These are phyloP conservation scores for Theretra japonica DNA, from an alignment of 2,888 invertebrate genomes.

Conservation along the genomic window DNA sequence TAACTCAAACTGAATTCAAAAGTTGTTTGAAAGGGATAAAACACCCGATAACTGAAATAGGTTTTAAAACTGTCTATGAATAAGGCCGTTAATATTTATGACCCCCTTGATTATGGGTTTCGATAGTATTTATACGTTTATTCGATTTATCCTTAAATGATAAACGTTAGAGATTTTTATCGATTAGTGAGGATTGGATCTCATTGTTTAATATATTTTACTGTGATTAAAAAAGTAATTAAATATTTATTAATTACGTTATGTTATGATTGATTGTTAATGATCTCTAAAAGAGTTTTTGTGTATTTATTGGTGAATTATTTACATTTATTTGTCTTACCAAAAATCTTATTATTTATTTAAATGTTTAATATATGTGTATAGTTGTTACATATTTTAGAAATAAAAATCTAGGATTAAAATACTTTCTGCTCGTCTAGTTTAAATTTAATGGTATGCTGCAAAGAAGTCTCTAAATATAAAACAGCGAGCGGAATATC, in stretches of 20 bases:
- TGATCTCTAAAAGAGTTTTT: constrained; percentile 49
- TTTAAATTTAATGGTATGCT: neutral
- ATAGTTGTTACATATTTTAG: constrained; percentile 16
- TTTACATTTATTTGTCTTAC: constrained; percentile 30
- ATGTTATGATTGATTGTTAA: constrained; percentile 50
- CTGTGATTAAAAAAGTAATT: constrained; percentile 50
- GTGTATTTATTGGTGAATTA: constrained; percentile 45
- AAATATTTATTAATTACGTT: constrained; percentile 39
- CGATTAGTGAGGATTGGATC: neutral
- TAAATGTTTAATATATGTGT: constrained; percentile 6
- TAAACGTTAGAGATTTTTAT: neutral
- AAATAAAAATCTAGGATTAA: neutral
- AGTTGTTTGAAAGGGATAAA: too few relatives aligned
- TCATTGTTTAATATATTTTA: constrained; percentile 38
- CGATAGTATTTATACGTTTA: neutral
- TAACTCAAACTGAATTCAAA: too few relatives aligned
- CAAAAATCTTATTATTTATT: constrained; percentile 10
- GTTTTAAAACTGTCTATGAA: too few relatives aligned
- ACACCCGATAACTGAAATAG: too few relatives aligned
- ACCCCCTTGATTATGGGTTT: too few relatives aligned
- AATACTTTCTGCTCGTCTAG: neutral
- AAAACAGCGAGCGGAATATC: neutral
- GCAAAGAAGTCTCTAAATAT: neutral
- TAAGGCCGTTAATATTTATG: too few relatives aligned
- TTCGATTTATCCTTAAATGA: neutral